A percentile compares a stretch with the other conserved stretches of the same genome.
phyloP scores from a whole-genome alignment of 2,113 vertebrate genomes.

The Paratilapia polleni region DNA sequence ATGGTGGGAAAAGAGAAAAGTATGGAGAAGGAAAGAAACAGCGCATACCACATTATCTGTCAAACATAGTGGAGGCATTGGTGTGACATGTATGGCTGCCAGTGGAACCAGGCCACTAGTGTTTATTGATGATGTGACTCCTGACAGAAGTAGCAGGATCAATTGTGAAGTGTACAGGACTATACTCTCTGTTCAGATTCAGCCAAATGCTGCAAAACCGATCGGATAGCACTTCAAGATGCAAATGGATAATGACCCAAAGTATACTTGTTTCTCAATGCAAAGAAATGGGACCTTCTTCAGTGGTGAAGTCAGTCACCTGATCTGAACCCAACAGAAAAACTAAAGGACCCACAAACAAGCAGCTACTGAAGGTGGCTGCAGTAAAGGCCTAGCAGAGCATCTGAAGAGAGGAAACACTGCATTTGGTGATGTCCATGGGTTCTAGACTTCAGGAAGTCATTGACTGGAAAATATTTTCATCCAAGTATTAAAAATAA shows the following conservation, averaged over 20 bases:
- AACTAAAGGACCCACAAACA: no score
- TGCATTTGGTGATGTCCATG: not conserved
- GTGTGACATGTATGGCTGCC: fast-evolving
- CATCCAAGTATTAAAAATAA: not conserved
- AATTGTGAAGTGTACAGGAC: not conserved
- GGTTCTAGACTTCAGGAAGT: not conserved
- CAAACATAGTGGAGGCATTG: not conserved
- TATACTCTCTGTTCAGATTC: not conserved
- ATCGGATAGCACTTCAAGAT: not conserved
- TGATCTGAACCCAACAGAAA: not conserved
- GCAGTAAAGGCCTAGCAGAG: not conserved
- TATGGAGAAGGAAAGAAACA: not conserved
- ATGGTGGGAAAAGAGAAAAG: not conserved
- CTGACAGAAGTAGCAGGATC: not conserved
- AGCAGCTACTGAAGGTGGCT: not conserved
- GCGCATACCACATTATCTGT: not conserved
- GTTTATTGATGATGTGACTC: not conserved
- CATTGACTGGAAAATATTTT: not conserved
- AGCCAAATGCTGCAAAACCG: not conserved
- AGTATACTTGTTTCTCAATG: not conserved
- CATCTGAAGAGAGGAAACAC: fast-evolving
- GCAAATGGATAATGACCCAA: not conserved
- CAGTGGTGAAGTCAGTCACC: no score
- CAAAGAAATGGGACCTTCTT: no score
- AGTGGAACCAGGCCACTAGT: not conserved